Evolutionary conservation across 2,888 invertebrate species (phyloP), one percentile per base, ranked within the genome.

Genomic region (Leucoma salicis): DNA sequence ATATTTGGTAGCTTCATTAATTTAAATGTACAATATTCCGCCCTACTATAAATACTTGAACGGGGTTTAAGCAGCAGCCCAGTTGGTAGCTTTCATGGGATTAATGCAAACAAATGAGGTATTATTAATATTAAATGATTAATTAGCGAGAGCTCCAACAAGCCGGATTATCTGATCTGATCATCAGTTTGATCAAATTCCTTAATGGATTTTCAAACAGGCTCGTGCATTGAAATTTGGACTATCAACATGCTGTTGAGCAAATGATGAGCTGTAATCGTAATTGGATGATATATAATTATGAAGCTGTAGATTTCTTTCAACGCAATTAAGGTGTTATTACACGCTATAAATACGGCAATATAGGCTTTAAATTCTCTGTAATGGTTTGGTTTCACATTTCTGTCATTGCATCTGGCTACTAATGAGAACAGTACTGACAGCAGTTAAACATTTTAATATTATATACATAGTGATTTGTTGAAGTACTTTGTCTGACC

Each of bases 71-170:
- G 44, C 43, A 33, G 44, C 43, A 35, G 31, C 37, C 34, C 46
- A 42, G 42, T 31, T 43, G 49, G 41, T 35, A 32, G 49, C 43
- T 55, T 57, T 53, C 31, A 57, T 46, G 45, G 63, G 64, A 66
- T 66, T 69, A 74, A 57, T 58, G 53, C 57, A 31, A 61, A 63
- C 65, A 71, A 74, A 74, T 67, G 66, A 66, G 62, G 39, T 57
- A 57, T 64, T 68, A 74, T 72, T 72, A 70, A 74, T 74, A 66
- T 62, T 57, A 50, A 63, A 67, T 66, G 60, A 74, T 67, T 61
- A 62, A 68, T 64, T 60, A 51, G 45, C 39, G 31, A 37, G 43
- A 43, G 47, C 40, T 39, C 49, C 37, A 54, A 49, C 34, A 35
- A 55, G 41, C 33, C 31, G 51, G 57, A 59, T 56, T 57, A 65